phyloP scores from a whole-genome alignment of 2,113 vertebrate species.

The Entelurus aequoreus region DNA sequence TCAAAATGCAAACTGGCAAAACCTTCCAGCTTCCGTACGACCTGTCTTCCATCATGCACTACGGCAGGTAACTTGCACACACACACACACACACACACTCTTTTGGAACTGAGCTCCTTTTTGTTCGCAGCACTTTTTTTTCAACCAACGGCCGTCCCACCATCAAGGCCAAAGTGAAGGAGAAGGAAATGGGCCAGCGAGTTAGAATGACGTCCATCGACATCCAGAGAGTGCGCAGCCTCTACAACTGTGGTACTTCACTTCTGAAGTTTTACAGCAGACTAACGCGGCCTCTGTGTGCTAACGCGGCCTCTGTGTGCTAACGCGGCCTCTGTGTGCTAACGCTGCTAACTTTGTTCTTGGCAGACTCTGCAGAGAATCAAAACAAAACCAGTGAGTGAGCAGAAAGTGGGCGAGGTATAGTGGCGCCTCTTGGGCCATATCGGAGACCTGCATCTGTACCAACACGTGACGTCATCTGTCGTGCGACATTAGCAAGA shows the following conservation, averaged over 20 bases:
- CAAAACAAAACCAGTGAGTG: neutral
- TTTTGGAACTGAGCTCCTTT: neutral
- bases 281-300: neutral
- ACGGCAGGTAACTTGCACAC: constrained; percentile 5
- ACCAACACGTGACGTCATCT: too few species aligned
- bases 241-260: constrained; percentile 1
- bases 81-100: neutral
- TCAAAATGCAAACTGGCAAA: neutral
- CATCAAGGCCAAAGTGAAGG: constrained; percentile 1
- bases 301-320: too few species aligned
- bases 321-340: too few species aligned
- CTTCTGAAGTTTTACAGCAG: neutral
- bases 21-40: constrained; percentile 9
- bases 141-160: constrained; percentile 3
- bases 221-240: neutral
- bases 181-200: neutral
- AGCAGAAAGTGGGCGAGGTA: neutral
- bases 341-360: too few species aligned
- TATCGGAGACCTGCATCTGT: neutral
- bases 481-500: too few species aligned
- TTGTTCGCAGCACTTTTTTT: neutral
- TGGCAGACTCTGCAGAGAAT: neutral
- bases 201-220: neutral
- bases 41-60: constrained; percentile 7
- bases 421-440: neutral